Conservation (phyloP, 2,113 vertebrate genomes). For the Mesembrinibis cayennensis region DNA sequence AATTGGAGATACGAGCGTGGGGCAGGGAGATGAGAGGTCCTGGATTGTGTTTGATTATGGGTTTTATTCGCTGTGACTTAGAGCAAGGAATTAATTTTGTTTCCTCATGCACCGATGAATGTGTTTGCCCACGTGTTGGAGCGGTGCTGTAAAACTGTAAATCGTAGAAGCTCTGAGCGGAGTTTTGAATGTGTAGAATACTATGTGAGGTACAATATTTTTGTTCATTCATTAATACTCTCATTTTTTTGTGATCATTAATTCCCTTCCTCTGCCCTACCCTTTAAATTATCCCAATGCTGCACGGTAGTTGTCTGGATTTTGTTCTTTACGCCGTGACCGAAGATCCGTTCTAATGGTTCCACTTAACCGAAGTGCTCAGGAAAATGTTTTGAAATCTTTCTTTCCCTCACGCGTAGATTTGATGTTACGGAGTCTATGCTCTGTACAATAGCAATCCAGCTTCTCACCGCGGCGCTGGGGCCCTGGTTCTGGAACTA, state of each 20-base stretch:
- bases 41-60: neutral
- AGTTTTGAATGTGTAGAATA: neutral
- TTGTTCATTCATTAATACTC: neutral
- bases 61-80: neutral
- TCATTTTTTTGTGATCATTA: neutral
- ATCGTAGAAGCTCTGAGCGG: neutral
- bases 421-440: constrained; percentile 84
- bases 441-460: constrained; percentile 75
- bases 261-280: neutral
- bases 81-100: neutral
- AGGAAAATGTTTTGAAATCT: constrained; percentile 60
- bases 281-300: neutral
- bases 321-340: neutral
- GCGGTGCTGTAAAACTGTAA: neutral
- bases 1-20: neutral
- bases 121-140: neutral
- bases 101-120: neutral
- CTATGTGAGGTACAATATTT: neutral
- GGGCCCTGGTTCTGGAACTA: constrained; percentile 81
- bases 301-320: neutral
- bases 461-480: constrained; percentile 76
- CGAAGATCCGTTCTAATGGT: neutral
- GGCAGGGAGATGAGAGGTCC: neutral
- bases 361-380: neutral
- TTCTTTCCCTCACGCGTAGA: constrained; percentile 73